Evolutionary conservation across 30 jellyfish, hydroid and myxozoan genomes (phyloP).

Genomic region (Chrysaora quinquecirrha): DNA sequence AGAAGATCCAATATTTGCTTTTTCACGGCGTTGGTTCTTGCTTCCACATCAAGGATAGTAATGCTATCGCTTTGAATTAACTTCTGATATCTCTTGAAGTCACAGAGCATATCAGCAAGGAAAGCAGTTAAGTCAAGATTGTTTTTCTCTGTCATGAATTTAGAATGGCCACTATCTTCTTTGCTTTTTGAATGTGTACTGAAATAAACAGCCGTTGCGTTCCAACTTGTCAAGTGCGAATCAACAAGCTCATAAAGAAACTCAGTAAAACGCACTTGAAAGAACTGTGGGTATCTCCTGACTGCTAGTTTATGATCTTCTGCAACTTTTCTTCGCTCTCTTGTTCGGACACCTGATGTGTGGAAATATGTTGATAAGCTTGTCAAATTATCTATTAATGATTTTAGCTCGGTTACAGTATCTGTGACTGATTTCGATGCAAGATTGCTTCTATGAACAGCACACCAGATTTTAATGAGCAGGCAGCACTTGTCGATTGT

Average conservation of each 20-base stretch:
- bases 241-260: slow-evolving; percentile 3
- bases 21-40: background rate
- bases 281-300: slow-evolving; percentile 5
- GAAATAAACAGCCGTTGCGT: slow-evolving; percentile 9
- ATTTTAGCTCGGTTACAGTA: slow-evolving; percentile 13
- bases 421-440: slow-evolving; percentile 38
- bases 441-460: slow-evolving; percentile 23
- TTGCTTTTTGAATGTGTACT: background rate
- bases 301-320: background rate
- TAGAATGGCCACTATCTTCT: background rate
- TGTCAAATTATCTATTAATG: background rate
- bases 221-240: slow-evolving; percentile 5
- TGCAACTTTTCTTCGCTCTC: background rate
- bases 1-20: background rate
- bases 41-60: slow-evolving; percentile 4
- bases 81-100: slow-evolving; percentile 19
- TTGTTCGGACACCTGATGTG: slow-evolving; percentile 10
- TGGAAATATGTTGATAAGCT: slow-evolving; percentile 14
- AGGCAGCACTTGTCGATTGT: background rate
- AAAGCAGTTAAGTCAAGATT: slow-evolving; percentile 12
- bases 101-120: slow-evolving; percentile 14
- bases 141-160: slow-evolving; percentile 7
- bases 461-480: slow-evolving; percentile 33
- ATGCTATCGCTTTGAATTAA: slow-evolving; percentile 9
- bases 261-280: slow-evolving; percentile 23